A percentile compares a stretch with the other conserved stretches of the same genome.
phyloP scores from a whole-genome alignment of 2,797 vertebrate species.

The Rhinatrema bivittatum region DNA sequence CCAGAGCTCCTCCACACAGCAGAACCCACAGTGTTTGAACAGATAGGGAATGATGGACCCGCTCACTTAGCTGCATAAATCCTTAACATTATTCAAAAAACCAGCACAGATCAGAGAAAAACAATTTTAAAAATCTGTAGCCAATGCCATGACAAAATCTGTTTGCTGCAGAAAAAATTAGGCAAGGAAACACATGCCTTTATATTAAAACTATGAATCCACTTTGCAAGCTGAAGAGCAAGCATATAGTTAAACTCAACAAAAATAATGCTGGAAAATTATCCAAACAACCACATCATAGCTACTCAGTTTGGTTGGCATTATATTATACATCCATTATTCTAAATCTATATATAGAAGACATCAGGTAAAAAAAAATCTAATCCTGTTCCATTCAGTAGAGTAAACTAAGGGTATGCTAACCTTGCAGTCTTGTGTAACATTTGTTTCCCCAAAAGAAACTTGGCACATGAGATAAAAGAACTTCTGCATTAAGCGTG shows the following conservation, averaged over 20 bases:
- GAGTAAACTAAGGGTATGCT: background rate
- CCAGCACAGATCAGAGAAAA: too few species aligned
- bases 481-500: background rate
- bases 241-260: background rate
- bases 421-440: too few species aligned
- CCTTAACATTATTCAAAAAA: too few species aligned
- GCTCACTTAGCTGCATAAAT: too few species aligned
- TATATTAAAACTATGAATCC: background rate
- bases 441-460: background rate
- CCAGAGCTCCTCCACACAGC: too few species aligned
- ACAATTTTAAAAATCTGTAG: too few species aligned
- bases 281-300: background rate
- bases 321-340: background rate
- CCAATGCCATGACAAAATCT: background rate
- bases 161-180: background rate
- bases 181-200: background rate
- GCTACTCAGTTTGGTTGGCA: background rate
- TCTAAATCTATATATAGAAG: too few species aligned
- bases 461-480: background rate
- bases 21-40: too few species aligned
- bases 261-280: background rate
- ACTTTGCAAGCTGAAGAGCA: background rate
- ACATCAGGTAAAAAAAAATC: constrained; percentile 4
- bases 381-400: background rate
- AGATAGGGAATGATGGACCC: too few species aligned